Evolutionary conservation across 2,888 invertebrate genomes (phyloP).

Genomic region (Thereva nobilitata): DNA sequence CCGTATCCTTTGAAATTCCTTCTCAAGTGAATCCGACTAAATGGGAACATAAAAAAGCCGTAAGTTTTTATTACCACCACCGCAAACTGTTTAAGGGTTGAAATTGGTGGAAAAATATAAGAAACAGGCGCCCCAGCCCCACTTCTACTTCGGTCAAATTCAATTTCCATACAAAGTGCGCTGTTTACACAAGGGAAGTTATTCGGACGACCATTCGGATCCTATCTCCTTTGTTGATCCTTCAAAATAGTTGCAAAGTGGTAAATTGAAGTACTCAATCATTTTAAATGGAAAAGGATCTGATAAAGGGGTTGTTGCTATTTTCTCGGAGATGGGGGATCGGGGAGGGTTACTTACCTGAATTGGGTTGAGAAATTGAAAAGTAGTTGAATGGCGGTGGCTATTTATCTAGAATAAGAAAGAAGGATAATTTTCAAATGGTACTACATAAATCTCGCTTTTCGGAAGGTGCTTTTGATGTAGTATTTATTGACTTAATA

Average conservation of each 20-base stretch:
- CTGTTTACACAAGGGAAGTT: slow-evolving; percentile 23
- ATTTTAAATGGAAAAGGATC: slow-evolving; percentile 19
- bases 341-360: too few relatives aligned
- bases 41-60: slow-evolving; percentile 31
- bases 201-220: slow-evolving; percentile 20
- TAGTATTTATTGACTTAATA: too few relatives aligned
- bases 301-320: too few relatives aligned
- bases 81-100: slow-evolving; percentile 33
- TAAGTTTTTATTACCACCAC: slow-evolving; percentile 30
- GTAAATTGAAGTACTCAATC: slow-evolving; percentile 27
- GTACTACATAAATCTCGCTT: too few relatives aligned
- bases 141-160: slow-evolving; percentile 15
- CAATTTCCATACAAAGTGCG: slow-evolving; percentile 34
- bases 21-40: slow-evolving; percentile 18
- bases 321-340: too few relatives aligned
- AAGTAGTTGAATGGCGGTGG: too few relatives aligned
- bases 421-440: too few relatives aligned
- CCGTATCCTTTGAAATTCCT: neutral
- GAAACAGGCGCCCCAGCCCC: slow-evolving; percentile 9
- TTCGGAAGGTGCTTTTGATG: too few relatives aligned
- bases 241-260: slow-evolving; percentile 27
- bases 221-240: slow-evolving; percentile 25
- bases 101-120: slow-evolving; percentile 15
- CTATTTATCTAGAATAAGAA: too few relatives aligned
- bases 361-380: too few relatives aligned